phyloP scores from a whole-genome alignment of 1,140 invertebrate species.

The Sinonovacula constricta region DNA sequence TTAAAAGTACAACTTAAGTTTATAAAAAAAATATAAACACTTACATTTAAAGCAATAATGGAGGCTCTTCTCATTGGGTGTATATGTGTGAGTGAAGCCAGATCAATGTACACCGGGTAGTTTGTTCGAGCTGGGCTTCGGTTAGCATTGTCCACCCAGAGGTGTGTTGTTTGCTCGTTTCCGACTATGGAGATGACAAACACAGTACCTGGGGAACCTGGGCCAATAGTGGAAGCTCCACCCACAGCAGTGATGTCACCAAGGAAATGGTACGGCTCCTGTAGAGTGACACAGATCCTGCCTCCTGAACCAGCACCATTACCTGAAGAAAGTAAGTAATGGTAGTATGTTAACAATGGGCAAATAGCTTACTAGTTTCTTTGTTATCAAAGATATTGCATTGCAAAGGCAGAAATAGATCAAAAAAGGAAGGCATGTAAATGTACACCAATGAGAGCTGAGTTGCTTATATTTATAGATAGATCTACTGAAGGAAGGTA shows the following conservation, averaged over 20 bases:
- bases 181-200: conserved; percentile 54
- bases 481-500: no score
- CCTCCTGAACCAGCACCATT: conserved; percentile 69
- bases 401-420: no score
- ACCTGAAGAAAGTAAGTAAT: conserved; percentile 47
- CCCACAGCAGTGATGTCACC: conserved; percentile 58
- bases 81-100: conserved; percentile 42
- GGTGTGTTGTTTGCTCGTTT: conserved; percentile 38
- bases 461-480: no score
- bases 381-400: no score
- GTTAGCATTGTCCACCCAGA: conserved; percentile 60
- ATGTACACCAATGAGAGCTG: no score
- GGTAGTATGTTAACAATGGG: no score
- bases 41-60: conserved; percentile 31
- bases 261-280: conserved; percentile 55
- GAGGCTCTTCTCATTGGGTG: conserved; percentile 57
- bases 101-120: conserved; percentile 52
- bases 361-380: no score
- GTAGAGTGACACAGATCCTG: conserved; percentile 57
- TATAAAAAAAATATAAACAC: conserved; percentile 5
- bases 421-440: no score
- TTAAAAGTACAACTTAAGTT: no score
- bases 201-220: conserved; percentile 62
- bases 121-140: conserved; percentile 32
- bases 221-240: conserved; percentile 38